Conservation (phyloP, 2,888 invertebrate species). For the Reticulitermes lucifugus region DNA sequence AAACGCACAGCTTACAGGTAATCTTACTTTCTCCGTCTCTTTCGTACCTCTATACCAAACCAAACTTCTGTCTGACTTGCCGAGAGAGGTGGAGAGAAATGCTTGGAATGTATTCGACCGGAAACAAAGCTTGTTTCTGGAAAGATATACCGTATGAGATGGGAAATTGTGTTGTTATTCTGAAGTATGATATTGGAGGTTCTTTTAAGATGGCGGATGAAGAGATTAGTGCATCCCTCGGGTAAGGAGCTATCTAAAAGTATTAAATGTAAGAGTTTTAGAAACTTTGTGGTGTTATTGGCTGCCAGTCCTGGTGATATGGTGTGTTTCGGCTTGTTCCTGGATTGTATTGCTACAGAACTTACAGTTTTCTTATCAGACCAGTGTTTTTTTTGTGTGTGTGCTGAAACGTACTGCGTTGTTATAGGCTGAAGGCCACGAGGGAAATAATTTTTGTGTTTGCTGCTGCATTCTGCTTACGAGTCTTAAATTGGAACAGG, state of each 20-base stretch:
- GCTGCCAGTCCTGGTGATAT: conserved; percentile 1
- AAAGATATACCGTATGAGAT: neutral
- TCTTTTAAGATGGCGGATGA: neutral
- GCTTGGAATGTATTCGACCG: neutral
- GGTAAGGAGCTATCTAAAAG: conserved; percentile 1
- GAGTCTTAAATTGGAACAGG: too few relatives aligned
- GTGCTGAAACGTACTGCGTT: neutral
- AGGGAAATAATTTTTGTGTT: neutral
- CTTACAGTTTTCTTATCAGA: neutral
- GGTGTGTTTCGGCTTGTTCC: neutral
- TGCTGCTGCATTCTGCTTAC: neutral
- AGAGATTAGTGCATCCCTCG: conserved; percentile 2
- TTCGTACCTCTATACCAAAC: neutral
- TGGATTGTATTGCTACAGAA: neutral
- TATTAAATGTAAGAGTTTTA: conserved; percentile 11
- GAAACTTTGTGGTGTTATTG: neutral
- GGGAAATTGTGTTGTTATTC: conserved; percentile 19
- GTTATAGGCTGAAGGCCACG: neutral
- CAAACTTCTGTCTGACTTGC: neutral
- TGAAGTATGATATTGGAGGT: conserved; percentile 12
- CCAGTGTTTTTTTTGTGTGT: neutral
- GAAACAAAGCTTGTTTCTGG: conserved; percentile 16
- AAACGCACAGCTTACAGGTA: conserved; percentile 19
- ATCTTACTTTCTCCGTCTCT: neutral
- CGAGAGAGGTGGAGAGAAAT: neutral